These are phyloP conservation scores for Portunus trituberculatus DNA, from an alignment of 1,140 invertebrate genomes.

Conservation along the genomic window DNA sequence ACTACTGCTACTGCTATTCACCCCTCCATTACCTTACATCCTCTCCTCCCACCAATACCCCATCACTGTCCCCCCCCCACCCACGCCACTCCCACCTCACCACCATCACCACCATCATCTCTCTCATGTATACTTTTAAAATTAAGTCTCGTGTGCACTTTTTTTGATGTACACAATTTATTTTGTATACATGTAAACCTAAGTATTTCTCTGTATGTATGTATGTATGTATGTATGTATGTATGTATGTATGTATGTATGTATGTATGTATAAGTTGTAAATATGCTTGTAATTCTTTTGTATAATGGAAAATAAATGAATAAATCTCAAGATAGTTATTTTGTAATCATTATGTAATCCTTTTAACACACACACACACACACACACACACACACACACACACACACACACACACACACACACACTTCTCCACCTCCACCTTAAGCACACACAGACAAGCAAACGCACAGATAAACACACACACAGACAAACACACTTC, in stretches of 20 bases:
- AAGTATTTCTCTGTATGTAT: background rate
- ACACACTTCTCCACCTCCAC: background rate
- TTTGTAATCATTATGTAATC: background rate
- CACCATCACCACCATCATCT: background rate
- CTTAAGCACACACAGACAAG: background rate
- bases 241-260: background rate
- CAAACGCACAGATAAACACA: conserved; percentile 15
- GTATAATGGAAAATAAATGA: background rate
- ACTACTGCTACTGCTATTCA: too few relatives aligned
- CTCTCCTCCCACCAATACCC: background rate
- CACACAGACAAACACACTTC: background rate
- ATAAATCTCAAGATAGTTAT: background rate
- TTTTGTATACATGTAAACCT: background rate
- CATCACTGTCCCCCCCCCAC: background rate
- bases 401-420: too few relatives aligned
- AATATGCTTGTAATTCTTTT: background rate
- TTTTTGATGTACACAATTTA: background rate
- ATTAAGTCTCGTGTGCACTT: background rate
- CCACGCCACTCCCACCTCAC: background rate
- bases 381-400: too few relatives aligned
- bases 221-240: background rate
- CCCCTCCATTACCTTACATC: too few relatives aligned
- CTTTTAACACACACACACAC: background rate
- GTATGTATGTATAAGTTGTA: background rate
- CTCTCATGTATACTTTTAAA: background rate